phyloP scores from a whole-genome alignment of 2,797 vertebrate genomes.

The Microctenopoma stevenorrisi region DNA sequence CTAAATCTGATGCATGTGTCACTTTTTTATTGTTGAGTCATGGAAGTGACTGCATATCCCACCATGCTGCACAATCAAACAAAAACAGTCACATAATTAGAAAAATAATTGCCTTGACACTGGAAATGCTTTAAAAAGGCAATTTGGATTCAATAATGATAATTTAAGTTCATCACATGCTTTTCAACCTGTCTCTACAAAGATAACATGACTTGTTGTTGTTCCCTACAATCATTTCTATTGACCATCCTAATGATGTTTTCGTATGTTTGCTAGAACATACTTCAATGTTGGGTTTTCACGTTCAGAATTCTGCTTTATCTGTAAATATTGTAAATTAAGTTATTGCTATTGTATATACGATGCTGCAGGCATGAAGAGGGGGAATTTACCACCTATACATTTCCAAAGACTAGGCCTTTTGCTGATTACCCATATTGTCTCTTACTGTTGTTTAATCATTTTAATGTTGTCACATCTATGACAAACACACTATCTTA shows the following conservation, averaged over 20 bases:
- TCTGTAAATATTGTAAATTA: slow-evolving; percentile 85
- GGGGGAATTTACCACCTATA: slow-evolving; percentile 58
- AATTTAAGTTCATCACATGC: background rate
- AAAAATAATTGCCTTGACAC: background rate
- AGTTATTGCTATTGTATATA: slow-evolving; percentile 88
- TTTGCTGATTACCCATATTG: slow-evolving; percentile 62
- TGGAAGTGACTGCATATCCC: background rate
- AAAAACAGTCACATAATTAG: background rate
- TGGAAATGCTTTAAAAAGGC: background rate
- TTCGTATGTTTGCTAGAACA: slow-evolving; percentile 43
- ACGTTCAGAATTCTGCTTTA: slow-evolving; percentile 75
- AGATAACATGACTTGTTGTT: background rate
- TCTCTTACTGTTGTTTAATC: slow-evolving; percentile 60
- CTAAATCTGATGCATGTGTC: slow-evolving; percentile 67
- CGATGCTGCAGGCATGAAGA: slow-evolving; percentile 64
- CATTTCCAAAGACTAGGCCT: slow-evolving; percentile 78
- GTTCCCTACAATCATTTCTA: slow-evolving; percentile 54
- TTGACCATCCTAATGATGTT: slow-evolving; percentile 20
- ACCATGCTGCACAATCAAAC: background rate
- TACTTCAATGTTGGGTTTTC: slow-evolving; percentile 65
- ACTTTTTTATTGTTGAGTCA: slow-evolving; percentile 45
- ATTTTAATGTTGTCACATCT: slow-evolving; percentile 68
- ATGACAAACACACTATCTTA: slow-evolving; percentile 62
- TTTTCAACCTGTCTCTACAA: background rate
- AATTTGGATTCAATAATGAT: background rate